These are phyloP conservation scores for Agrotis exclamationis DNA, from an alignment of 2,888 invertebrate genomes.

Conservation along the genomic window DNA sequence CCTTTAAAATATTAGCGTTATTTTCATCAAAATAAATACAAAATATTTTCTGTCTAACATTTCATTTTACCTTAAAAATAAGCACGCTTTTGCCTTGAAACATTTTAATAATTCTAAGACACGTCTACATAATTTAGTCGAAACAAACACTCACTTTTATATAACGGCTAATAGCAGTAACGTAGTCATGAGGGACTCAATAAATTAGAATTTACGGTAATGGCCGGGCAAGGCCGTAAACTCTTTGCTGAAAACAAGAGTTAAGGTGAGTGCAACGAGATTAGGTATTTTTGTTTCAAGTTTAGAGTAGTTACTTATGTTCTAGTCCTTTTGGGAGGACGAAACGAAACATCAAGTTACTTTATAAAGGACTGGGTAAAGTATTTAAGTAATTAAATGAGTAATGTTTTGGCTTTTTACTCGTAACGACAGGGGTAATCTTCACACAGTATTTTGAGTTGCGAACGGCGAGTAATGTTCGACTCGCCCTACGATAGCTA, in stretches of 20 bases:
- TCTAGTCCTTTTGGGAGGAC: slow-evolving; percentile 30
- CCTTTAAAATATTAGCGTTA: background rate
- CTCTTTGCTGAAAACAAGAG: slow-evolving; percentile 32
- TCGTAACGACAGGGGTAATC: background rate
- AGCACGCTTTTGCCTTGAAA: background rate
- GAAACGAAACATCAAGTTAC: slow-evolving; percentile 30
- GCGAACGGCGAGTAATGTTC: no score
- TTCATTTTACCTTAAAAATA: background rate
- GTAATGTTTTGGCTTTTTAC: background rate
- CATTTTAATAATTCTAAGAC: slow-evolving; percentile 28
- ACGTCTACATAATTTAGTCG: slow-evolving; percentile 37
- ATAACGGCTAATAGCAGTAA: slow-evolving; percentile 38
- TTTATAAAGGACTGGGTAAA: slow-evolving; percentile 6
- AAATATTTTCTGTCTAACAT: no score
- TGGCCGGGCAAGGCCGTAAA: slow-evolving; percentile 61
- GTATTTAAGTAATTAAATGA: slow-evolving; percentile 21
- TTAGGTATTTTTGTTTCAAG: slow-evolving; percentile 45
- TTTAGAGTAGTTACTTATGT: slow-evolving; percentile 56
- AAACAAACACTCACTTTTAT: slow-evolving; percentile 54
- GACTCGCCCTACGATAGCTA: no score
- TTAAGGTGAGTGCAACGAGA: slow-evolving; percentile 47
- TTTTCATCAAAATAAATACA: background rate
- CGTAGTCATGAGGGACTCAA: slow-evolving; percentile 62
- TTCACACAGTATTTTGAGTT: background rate
- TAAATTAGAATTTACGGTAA: slow-evolving; percentile 72